phyloP scores from a whole-genome alignment of 2,888 invertebrate genomes.

The Drosophila cognata region DNA sequence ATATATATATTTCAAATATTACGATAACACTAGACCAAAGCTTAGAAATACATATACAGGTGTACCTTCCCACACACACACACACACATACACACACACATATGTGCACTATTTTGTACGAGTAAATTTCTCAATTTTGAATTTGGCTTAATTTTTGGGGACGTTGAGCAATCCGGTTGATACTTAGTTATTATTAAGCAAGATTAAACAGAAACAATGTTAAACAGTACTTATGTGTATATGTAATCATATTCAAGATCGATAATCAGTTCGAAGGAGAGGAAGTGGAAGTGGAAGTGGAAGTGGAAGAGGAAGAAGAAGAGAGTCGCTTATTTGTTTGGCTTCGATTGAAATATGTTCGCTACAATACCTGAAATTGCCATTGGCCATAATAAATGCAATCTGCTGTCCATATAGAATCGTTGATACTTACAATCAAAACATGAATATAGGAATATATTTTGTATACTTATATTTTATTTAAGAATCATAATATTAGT shows the following conservation, averaged over 20 bases:
- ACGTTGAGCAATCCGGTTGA: constrained; percentile 10
- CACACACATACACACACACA: constrained; percentile 1
- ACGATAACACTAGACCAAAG: constrained; percentile 75
- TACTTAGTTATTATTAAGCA: constrained; percentile 40
- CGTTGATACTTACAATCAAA: constrained; percentile 43
- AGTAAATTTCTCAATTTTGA: constrained; percentile 1
- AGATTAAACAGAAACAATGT: constrained; percentile 16
- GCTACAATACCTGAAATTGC: constrained; percentile 75
- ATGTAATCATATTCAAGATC: constrained; percentile 36
- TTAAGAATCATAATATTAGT: constrained; percentile 73
- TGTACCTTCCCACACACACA: constrained; percentile 43
- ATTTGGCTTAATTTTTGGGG: background rate
- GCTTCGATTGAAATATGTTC: constrained; percentile 58
- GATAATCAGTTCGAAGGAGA: constrained; percentile 22
- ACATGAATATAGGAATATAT: constrained; percentile 60
- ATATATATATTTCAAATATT: constrained; percentile 39
- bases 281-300: background rate
- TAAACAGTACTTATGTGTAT: constrained; percentile 35
- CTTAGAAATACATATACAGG: constrained; percentile 68
- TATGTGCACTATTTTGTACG: constrained; percentile 40
- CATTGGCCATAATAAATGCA: constrained; percentile 50
- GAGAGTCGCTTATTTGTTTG: constrained; percentile 54
- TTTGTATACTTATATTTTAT: constrained; percentile 76
- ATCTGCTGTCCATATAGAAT: constrained; percentile 44
- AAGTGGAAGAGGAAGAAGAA: background rate